Conservation (phyloP, 1,140 invertebrate genomes). For the Pollicipes pollicipes region DNA sequence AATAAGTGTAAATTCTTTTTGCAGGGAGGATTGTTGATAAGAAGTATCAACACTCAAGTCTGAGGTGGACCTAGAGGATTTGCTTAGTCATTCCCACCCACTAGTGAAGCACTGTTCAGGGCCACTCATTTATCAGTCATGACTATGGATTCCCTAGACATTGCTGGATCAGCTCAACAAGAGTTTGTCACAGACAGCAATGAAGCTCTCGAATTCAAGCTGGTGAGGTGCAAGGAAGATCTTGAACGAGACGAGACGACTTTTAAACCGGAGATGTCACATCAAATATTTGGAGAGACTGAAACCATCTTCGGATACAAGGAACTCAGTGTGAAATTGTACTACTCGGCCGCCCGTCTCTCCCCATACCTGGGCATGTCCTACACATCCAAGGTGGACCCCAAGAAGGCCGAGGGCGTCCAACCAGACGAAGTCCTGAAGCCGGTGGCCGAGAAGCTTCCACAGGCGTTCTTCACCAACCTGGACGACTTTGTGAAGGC, state of each 20-base stretch:
- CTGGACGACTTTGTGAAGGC: conserved; percentile 46
- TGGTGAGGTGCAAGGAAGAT: conserved; percentile 47
- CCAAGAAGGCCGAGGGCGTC: conserved; percentile 26
- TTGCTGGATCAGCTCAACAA: conserved; percentile 13
- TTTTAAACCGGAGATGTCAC: conserved; percentile 75
- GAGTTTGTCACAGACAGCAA: conserved; percentile 43
- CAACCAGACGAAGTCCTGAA: conserved; percentile 64
- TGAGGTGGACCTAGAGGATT: too few species aligned
- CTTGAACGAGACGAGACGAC: conserved; percentile 46
- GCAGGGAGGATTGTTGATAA: too few species aligned
- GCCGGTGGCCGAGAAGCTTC: conserved; percentile 37
- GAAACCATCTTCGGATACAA: conserved; percentile 91
- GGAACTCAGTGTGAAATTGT: conserved; percentile 56
- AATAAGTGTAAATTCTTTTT: too few species aligned
- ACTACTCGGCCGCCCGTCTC: conserved; percentile 62
- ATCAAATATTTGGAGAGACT: conserved; percentile 40
- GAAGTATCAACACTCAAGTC: too few species aligned
- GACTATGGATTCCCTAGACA: too few species aligned
- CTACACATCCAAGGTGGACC: conserved; percentile 44
- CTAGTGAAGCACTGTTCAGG: too few species aligned
- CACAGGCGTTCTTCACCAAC: conserved; percentile 41
- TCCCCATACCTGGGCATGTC: conserved; percentile 47
- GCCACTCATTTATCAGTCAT: too few species aligned
- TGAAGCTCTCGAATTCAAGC: conserved; percentile 54
- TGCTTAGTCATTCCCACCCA: too few species aligned